Conservation (phyloP, 2,113 vertebrate genomes). For the Cephalopterus ornatus region DNA sequence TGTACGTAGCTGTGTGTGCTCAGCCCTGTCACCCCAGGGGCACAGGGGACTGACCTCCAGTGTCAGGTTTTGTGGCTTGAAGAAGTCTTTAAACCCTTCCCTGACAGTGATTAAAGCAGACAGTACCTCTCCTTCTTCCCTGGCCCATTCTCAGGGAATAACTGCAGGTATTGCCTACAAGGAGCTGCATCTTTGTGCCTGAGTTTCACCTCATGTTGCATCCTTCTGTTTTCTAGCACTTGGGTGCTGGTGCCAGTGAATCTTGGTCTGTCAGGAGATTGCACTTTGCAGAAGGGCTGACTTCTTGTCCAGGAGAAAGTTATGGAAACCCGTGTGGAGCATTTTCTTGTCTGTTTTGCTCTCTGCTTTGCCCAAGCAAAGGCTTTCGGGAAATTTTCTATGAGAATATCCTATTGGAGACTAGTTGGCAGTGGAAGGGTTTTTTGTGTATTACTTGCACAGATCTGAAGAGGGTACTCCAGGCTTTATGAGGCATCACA, state of each 20-base stretch:
- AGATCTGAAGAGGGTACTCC: slow-evolving; percentile 63
- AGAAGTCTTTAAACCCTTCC: background rate
- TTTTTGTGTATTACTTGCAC: slow-evolving; percentile 26
- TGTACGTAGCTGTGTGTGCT: slow-evolving; percentile 47
- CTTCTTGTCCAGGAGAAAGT: background rate
- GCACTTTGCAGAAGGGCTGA: background rate
- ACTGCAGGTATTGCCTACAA: background rate
- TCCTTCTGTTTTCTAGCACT: background rate
- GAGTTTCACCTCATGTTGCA: background rate
- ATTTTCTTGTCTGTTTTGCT: background rate
- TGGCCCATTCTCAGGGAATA: background rate
- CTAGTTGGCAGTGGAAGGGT: background rate
- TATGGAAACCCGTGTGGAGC: background rate
- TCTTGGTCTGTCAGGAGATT: background rate
- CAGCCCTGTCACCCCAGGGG: background rate
- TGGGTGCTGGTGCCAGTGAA: background rate
- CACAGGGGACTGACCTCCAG: background rate
- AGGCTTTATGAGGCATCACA: slow-evolving; percentile 3
- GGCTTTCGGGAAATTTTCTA: background rate
- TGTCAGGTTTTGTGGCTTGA: background rate
- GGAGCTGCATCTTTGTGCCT: rapidly evolving
- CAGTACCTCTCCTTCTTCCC: background rate
- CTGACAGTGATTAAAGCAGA: background rate
- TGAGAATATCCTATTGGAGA: background rate
- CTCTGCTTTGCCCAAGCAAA: background rate